Base-by-base conservation (phyloP, 2,797 vertebrate species). In the Acanthurus tractus region DNA sequence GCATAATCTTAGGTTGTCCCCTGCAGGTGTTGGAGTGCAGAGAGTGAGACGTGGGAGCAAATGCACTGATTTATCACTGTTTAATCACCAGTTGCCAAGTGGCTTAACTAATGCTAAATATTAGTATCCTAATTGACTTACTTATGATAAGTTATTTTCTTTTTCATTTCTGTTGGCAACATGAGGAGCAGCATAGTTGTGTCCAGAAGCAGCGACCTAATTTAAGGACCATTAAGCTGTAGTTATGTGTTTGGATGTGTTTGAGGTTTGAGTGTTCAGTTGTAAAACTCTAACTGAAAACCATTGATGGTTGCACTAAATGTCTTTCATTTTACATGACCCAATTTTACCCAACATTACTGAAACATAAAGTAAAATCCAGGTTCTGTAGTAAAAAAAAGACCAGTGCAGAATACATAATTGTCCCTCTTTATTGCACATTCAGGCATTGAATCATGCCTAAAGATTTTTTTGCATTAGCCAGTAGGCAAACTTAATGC, bases 11-110 rank as follows among this genome's bases (percentile, higher is more conserved):
- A 79, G 78, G 57, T 83, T 85, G 84, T 91, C 81, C 82, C 87
- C 87, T 88, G 88, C 89, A 91, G 88, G 89, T 88, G 79, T 86
- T 69, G 57, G 48, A 74, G 78, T 74, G 88, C 80, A 86, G 62
- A 77, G 65, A 40, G 70, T 58, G 76, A 67, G 66, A 74, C 63
- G 74, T 81, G 53, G 49, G 29, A 42, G 53, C 67, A 68, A 63
- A 78, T 70, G 65, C 48, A 46, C 67, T 70, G 72, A 83, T 84
- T 72, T 79, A 85, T 89, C 59, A 70, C 67, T 62, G 38, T 86
- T 86, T 84, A 88, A 89, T 81, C 77, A 79, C 79, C 50, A 36
- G 49, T 58, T 81, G 86, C 69, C 81, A 72, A 79, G 57, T 65
- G 56, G 53, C 34, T 68, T 20, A 58, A 42, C 81, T 65, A 81